Evolutionary conservation across 2,888 invertebrate species (phyloP).

Genomic region (Tetranychus truncatus): DNA sequence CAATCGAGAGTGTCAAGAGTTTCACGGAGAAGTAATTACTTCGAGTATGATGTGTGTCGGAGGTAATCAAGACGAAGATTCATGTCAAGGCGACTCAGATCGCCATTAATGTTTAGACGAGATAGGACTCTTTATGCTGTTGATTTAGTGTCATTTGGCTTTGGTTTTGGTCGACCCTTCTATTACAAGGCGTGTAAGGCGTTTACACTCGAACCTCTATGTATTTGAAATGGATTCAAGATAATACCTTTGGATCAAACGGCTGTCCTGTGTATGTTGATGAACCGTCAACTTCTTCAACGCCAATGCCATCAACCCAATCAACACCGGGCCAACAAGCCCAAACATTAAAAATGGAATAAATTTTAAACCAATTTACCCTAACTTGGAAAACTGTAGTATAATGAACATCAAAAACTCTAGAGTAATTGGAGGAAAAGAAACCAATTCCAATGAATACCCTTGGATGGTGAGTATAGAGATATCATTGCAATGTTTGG

Average conservation of each 20-base stretch:
- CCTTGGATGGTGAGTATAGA: constrained; percentile 14
- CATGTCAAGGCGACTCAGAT: constrained; percentile 24
- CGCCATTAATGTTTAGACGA: constrained; percentile 15
- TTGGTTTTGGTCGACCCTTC: constrained; percentile 12
- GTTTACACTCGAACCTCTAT: constrained; percentile 12
- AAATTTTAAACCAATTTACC: constrained; percentile 12
- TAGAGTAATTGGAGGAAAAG: constrained; percentile 15
- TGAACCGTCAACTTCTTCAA: background rate
- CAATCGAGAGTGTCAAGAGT: constrained; percentile 9
- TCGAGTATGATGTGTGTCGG: constrained; percentile 14
- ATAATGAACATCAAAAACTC: background rate
- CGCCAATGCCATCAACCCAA: background rate
- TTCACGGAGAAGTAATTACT: constrained; percentile 12
- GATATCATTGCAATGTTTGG: background rate
- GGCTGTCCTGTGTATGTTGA: background rate
- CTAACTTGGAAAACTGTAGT: constrained; percentile 13
- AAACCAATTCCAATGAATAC: constrained; percentile 12
- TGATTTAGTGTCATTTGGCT: background rate
- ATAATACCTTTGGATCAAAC: constrained; percentile 5
- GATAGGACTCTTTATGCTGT: constrained; percentile 10
- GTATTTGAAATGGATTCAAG: constrained; percentile 15
- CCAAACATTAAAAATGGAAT: background rate
- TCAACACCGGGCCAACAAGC: background rate
- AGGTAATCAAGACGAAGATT: constrained; percentile 28
- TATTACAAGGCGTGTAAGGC: too few relatives aligned